Base-by-base conservation (phyloP, 1,140 invertebrate genomes). In the Copidosoma floridanum region DNA sequence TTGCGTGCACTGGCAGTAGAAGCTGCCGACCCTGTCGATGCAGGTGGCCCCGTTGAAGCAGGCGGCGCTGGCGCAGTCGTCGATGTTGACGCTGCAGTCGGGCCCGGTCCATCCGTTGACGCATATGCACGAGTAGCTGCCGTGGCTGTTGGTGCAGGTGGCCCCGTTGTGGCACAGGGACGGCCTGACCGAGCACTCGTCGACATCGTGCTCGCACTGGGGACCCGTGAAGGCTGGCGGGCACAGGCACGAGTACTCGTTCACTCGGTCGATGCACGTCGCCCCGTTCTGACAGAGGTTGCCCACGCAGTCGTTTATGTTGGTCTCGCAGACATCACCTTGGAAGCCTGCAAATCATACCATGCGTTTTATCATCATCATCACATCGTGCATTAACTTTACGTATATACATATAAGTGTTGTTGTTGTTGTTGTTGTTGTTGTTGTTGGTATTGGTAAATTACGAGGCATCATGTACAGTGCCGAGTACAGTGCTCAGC, bases 1-100 rank as follows among this genome's bases (percentile, higher is more conserved):
- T 3, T 90, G 86, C 8, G 94, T 94, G 80, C 97, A 99, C 63
- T 91, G 88, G 77, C 97, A 99, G 73, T 92, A 91, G 81, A 97
- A 99, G 55, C 92, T 89, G 12, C 93, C 95, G 27, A 98, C 94
- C 18, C 92, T 83, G 71, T 98, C 95, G 65, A 96, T 92, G 76
- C 97, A 99, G 0, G 95, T 98, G 26, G 95, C 96, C 0, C 94
- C 95, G 71, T 98, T 96, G 79, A 96, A 95, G 77, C 97, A 99
- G 0, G 94, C 91, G 0, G 92, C 91, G 20, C 88, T 89, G 2
- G 89, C 89, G 74, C 95, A 98, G 76, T 98, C 95, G 76, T 97
- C 93, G 68, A 95, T 95, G 80, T 97, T 97, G 67, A 90, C 85
- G 16, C 90, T 91, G 77, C 95, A 97, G 70, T 96, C 92, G 0